These are phyloP conservation scores for Ctenomys sociabilis DNA, from an alignment of 2,113 vertebrate species.

Conservation along the genomic window DNA sequence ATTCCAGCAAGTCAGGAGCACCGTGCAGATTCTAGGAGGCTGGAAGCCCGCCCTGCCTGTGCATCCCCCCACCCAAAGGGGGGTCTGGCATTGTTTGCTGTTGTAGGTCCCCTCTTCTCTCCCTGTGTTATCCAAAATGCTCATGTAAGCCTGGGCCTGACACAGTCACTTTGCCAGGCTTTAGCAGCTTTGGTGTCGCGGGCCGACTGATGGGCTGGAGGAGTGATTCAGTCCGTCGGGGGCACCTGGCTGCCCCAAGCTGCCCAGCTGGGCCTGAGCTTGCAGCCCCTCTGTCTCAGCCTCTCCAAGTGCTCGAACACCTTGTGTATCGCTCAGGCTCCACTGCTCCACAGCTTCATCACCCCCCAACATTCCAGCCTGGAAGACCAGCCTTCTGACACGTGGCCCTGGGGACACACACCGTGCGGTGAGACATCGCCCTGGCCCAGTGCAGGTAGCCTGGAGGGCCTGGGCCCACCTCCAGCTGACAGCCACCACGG, in stretches of 20 bases:
- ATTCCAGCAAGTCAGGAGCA: neutral
- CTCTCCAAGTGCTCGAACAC: neutral
- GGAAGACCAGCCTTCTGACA: neutral
- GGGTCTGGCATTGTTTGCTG: neutral
- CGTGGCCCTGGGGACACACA: rapidly evolving
- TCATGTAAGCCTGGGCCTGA: slow-evolving; percentile 15
- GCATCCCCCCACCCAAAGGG: neutral
- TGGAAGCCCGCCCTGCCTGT: neutral
- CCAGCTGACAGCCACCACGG: neutral
- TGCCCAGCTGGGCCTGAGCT: neutral
- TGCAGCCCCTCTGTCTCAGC: neutral
- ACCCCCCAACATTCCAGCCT: neutral
- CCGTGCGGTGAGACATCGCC: neutral
- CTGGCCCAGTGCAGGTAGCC: no score
- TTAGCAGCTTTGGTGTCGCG: slow-evolving; percentile 54
- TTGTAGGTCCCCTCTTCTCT: neutral
- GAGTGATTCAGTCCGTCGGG: neutral
- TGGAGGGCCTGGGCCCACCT: neutral
- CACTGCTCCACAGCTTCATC: rapidly evolving
- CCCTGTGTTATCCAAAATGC: slow-evolving; percentile 31
- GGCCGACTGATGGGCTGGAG: slow-evolving; percentile 25
- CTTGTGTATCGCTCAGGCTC: neutral
- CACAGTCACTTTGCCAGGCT: slow-evolving; percentile 61
- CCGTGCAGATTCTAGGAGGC: neutral
- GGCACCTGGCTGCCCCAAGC: neutral